Percentiles rank a stretch among this genome's conserved stretches.
Evolutionary conservation across 1,140 invertebrate genomes (phyloP).

Genomic region (Eueides isabella): DNA sequence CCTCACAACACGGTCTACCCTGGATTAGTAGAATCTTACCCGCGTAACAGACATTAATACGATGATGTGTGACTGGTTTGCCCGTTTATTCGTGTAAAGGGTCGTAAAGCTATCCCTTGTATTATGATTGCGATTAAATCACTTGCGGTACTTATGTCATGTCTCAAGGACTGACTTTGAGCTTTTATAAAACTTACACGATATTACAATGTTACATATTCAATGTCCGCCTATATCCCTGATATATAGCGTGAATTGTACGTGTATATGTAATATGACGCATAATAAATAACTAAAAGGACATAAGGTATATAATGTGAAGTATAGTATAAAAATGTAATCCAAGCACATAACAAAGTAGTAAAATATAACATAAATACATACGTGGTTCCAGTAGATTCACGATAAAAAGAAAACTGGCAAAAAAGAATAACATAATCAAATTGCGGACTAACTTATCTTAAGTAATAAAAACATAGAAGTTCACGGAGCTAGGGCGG

Average conservation of each 20-base stretch:
- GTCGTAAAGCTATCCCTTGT: constrained; percentile 71
- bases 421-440: constrained; percentile 46
- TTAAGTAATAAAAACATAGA: constrained; percentile 55
- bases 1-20: constrained; percentile 59
- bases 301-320: neutral
- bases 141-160: neutral
- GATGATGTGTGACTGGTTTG: constrained; percentile 67
- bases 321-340: neutral
- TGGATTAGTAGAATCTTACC: constrained; percentile 71
- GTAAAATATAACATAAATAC: neutral
- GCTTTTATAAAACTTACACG: neutral
- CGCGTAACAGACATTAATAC: constrained; percentile 70
- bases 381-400: neutral
- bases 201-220: neutral
- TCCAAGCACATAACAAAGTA: neutral
- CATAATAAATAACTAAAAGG: neutral
- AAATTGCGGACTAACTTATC: constrained; percentile 51
- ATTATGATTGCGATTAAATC: constrained; percentile 49
- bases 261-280: neutral
- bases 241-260: too few species aligned
- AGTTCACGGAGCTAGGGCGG: constrained; percentile 70
- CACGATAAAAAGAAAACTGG: constrained; percentile 14
- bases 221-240: too few species aligned
- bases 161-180: neutral
- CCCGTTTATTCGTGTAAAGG: constrained; percentile 72